Conservation (phyloP, 2,113 vertebrate genomes). For the Anseranas semipalmata region DNA sequence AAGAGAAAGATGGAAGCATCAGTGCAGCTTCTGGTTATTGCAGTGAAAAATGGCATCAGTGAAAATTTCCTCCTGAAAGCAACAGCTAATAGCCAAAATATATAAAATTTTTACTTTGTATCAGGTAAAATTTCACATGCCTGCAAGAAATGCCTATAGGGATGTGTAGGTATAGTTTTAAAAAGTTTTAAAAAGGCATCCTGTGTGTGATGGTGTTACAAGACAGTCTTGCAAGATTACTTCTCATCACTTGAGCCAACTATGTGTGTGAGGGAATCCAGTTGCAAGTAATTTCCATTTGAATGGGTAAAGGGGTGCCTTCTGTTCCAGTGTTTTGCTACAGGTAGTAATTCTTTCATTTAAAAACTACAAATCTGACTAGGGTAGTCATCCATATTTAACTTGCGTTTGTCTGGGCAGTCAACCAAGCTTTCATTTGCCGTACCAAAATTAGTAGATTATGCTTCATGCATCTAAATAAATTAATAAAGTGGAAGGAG, state of each 20-base stretch:
- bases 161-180: not conserved
- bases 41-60: not conserved
- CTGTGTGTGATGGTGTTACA: not conserved
- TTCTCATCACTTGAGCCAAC: not conserved
- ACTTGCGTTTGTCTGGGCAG: not conserved
- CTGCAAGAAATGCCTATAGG: not conserved
- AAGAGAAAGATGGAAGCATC: rapidly evolving
- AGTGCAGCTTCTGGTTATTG: not conserved
- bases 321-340: not conserved
- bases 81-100: not conserved
- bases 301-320: not conserved
- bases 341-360: not conserved
- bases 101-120: not conserved
- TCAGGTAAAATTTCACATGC: not conserved
- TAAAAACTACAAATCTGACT: not conserved
- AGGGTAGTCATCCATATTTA: not conserved
- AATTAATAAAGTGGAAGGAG: not conserved
- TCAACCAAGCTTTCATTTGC: not conserved
- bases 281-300: not conserved
- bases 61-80: not conserved
- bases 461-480: not conserved
- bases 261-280: not conserved
- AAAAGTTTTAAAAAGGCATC: not conserved
- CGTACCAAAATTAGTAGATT: not conserved
- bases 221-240: not conserved